These are phyloP conservation scores for Tiliacea aurago DNA, from an alignment of 2,888 invertebrate species.

Conservation along the genomic window DNA sequence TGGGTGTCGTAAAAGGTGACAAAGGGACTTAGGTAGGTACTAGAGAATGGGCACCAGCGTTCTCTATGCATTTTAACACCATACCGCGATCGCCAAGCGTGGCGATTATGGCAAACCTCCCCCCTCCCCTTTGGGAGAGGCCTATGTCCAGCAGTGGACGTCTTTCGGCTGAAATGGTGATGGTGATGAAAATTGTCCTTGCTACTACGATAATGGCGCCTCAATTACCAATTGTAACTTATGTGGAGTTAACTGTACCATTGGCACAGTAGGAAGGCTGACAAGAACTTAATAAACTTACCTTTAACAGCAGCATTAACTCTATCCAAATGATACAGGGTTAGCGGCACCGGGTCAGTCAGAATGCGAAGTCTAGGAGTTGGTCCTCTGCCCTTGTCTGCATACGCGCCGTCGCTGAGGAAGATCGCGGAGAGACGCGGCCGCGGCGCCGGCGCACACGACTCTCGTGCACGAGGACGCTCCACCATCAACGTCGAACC, in stretches of 20 bases:
- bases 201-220: no score
- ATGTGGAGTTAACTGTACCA: not conserved
- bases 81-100: no score
- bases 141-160: no score
- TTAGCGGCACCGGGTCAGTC: slow-evolving; percentile 89
- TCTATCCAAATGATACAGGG: slow-evolving; percentile 88
- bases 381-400: slow-evolving; percentile 76
- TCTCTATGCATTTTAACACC: no score
- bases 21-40: no score
- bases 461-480: slow-evolving; percentile 79
- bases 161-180: no score
- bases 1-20: no score
- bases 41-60: no score
- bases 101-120: no score
- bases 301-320: slow-evolving; percentile 90
- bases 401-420: slow-evolving; percentile 80
- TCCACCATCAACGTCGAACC: slow-evolving; percentile 84
- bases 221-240: no score
- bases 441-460: slow-evolving; percentile 85
- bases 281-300: slow-evolving; percentile 67
- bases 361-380: slow-evolving; percentile 80
- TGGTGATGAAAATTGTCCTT: not conserved
- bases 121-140: no score
- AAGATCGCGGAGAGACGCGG: slow-evolving; percentile 88
- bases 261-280: not conserved